Base-by-base conservation (phyloP, 2,797 vertebrate species). In the Serranus cabrilla region DNA sequence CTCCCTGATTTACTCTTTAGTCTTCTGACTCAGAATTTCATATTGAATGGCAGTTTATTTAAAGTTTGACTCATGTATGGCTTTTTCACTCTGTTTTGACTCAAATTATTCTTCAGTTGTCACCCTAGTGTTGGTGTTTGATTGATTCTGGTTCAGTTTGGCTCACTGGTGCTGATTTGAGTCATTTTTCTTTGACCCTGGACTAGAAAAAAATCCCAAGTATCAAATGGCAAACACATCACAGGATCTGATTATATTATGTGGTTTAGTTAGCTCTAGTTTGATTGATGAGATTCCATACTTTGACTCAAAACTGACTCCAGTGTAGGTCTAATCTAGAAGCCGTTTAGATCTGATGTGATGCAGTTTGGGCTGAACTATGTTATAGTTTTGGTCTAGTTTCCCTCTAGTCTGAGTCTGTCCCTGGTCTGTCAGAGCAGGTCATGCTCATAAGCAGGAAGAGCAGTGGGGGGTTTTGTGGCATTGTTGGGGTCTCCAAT, bases 401-500 rank as follows among this genome's bases (percentile, higher is more conserved):
- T 73, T 57, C 57, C 58, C 25, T 74, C 49, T 45, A 5, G 60
- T 75, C 13, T 3, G 52, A 56, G 47, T 81, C 59, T 71, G 65
- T 79, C 76, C 65, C 79, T 52, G 65, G 74, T 75, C 83, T 93
- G 89, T 92, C 88, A 91, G 85, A 91, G 85, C 68, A 65, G 87
- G 85, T 94, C 94, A 93, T 86, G 82, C 89, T 93, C 92, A 93
- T 83, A 89, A 81, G 87, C 72, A 89, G 76, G 63, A 76, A 72
- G 59, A 91, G 78, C 90, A 89, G 89, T 83, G 72, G 91, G 91
- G 87, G 85, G 79, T 72, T 87, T 86, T 66, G 75, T 61, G 66
- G 89, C 69, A 92, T 94, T 94, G 93, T 93, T 87, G 87, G 76
- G 83, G 78, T 89, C 86, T 87, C 85, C 84, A 55, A 86, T 91